Percentiles rank a stretch among this genome's conserved stretches.
These are phyloP conservation scores for Raphicerus campestris DNA, from an alignment of 2,113 vertebrate genomes.

Conservation along the genomic window DNA sequence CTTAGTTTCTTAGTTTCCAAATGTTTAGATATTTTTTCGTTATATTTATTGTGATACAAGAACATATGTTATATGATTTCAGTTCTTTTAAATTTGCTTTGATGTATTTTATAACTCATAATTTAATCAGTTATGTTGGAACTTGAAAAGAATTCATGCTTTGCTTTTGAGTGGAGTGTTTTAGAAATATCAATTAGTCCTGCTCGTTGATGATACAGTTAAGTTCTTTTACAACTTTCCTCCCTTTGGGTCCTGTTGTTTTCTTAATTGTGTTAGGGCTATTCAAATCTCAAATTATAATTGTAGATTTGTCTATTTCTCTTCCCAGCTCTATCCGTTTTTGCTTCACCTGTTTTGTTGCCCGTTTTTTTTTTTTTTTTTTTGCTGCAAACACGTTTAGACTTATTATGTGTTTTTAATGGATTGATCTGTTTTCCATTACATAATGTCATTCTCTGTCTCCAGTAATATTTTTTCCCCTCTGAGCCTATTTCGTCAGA, in stretches of 20 bases:
- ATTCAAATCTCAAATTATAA: neutral
- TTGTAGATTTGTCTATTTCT: neutral
- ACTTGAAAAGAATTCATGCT: neutral
- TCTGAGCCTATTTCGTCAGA: neutral
- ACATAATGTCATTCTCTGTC: neutral
- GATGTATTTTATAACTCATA: neutral
- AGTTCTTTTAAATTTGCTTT: neutral
- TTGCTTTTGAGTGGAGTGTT: neutral
- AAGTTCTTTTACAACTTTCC: neutral
- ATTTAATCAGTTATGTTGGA: neutral
- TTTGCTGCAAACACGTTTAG: neutral
- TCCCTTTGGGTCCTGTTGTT: neutral
- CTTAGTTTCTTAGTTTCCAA: neutral
- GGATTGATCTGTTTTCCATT: neutral
- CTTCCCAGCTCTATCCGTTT: neutral
- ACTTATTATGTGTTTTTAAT: neutral
- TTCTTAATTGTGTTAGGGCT: neutral
- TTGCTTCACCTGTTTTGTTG: neutral
- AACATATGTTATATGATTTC: neutral
- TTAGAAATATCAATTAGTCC: neutral
- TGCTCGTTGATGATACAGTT: neutral
- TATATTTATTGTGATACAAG: neutral
- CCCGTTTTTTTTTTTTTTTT: neutral
- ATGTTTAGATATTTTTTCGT: neutral
- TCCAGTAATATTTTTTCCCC: neutral